phyloP scores from a whole-genome alignment of 2,888 invertebrate genomes.

The Eupithecia inturbata region DNA sequence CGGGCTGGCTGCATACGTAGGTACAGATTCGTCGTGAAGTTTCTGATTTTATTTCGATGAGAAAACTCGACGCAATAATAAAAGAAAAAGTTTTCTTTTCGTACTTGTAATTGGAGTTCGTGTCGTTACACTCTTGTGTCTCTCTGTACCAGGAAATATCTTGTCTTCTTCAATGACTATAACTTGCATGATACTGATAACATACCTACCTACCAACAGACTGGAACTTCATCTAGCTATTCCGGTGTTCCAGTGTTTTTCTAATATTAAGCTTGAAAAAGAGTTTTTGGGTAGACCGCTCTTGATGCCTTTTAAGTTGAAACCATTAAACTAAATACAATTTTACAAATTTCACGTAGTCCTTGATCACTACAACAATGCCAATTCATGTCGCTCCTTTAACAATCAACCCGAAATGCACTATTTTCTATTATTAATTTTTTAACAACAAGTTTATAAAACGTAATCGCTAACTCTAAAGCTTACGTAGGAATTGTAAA shows the following conservation, averaged over 20 bases:
- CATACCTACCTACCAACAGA: neutral
- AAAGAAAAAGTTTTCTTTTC: conserved; percentile 26
- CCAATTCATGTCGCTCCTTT: too few species aligned
- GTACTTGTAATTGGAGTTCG: conserved; percentile 28
- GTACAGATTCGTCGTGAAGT: conserved; percentile 10
- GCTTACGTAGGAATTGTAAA: too few species aligned
- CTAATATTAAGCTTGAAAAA: neutral
- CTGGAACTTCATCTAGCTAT: neutral
- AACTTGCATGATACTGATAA: neutral
- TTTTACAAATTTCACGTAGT: too few species aligned
- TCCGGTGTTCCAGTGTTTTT: neutral
- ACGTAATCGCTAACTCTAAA: too few species aligned
- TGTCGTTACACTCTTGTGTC: conserved; percentile 15
- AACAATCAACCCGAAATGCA: too few species aligned
- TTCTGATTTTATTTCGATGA: conserved; percentile 27
- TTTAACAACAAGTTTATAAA: too few species aligned
- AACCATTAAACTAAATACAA: neutral
- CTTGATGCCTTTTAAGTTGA: neutral
- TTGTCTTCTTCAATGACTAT: neutral
- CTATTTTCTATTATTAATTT: too few species aligned
- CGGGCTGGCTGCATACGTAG: conserved; percentile 12
- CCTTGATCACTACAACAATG: too few species aligned
- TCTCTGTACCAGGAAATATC: conserved; percentile 15
- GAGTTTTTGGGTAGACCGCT: neutral
- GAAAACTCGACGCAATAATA: conserved; percentile 25